Percentiles rank a stretch among this genome's conserved stretches.
Evolutionary conservation across 2,888 invertebrate species (phyloP).

Genomic region (Xestia xanthographa): DNA sequence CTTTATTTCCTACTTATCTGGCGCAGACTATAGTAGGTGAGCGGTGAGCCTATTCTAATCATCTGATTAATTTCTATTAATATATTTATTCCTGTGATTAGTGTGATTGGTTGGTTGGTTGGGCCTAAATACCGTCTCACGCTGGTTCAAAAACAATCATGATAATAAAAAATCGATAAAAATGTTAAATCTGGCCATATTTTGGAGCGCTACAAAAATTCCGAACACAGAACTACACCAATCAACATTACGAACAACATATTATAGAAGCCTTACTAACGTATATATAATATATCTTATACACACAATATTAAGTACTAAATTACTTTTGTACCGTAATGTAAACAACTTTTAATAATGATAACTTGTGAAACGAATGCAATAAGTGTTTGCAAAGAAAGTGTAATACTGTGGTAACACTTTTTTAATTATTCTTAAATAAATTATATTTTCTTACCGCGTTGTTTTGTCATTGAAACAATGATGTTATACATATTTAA

Average conservation of each 20-base stretch:
- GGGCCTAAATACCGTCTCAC: neutral
- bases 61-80: too few relatives aligned
- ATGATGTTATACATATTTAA: neutral
- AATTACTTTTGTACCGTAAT: constrained; percentile 22
- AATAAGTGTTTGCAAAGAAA: constrained; percentile 32
- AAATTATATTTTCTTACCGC: constrained; percentile 14
- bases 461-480: constrained; percentile 47
- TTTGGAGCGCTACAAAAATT: constrained; percentile 22
- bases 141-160: neutral
- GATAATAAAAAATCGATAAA: neutral
- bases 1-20: too few relatives aligned
- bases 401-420: constrained; percentile 51
- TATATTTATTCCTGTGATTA: neutral
- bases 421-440: constrained; percentile 23
- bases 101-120: neutral
- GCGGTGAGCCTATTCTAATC: neutral
- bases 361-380: constrained; percentile 29
- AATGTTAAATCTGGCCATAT: constrained; percentile 12
- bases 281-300: constrained; percentile 37
- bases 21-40: too few relatives aligned
- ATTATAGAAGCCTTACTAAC: constrained; percentile 47
- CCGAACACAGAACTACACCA: constrained; percentile 23
- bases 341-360: constrained; percentile 25
- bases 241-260: constrained; percentile 49
- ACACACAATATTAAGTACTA: constrained; percentile 24